These are phyloP conservation scores for Plemyria rubiginata DNA, from an alignment of 2,888 invertebrate genomes.

Conservation along the genomic window DNA sequence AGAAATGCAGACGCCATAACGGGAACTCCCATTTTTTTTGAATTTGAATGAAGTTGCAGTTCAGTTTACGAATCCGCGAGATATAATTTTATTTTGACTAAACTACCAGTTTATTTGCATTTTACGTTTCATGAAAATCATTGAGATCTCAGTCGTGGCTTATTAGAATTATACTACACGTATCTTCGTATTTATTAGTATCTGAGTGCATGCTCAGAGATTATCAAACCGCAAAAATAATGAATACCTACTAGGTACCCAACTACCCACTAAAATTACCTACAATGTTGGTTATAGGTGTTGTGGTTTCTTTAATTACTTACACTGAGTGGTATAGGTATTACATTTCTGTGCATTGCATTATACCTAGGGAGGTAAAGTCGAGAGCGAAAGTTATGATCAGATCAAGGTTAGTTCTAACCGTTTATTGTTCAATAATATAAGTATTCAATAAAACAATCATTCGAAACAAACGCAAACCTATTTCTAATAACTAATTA, in stretches of 20 bases:
- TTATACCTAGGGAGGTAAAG: constrained; percentile 6
- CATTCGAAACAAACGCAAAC: too few species aligned
- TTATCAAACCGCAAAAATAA: background rate
- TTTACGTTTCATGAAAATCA: too few species aligned
- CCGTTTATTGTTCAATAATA: background rate
- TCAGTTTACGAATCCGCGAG: too few species aligned
- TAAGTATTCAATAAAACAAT: background rate
- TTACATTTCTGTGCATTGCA: constrained; percentile 19
- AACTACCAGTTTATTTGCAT: too few species aligned
- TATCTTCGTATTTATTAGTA: background rate
- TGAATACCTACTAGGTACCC: background rate
- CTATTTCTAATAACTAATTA: too few species aligned
- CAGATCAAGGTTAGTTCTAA: constrained; percentile 24
- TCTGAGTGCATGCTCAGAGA: background rate
- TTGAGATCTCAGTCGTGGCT: too few species aligned
- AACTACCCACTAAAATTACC: background rate
- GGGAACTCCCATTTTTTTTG: too few species aligned
- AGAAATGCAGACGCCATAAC: background rate
- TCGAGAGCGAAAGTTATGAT: constrained; percentile 28
- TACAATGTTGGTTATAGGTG: too few species aligned
- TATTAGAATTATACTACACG: too few species aligned
- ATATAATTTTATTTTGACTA: too few species aligned
- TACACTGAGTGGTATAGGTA: constrained; percentile 7
- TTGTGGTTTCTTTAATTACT: background rate
- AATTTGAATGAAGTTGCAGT: too few species aligned